phyloP scores from a whole-genome alignment of 2,888 invertebrate species.

The Heliconius aoede region DNA sequence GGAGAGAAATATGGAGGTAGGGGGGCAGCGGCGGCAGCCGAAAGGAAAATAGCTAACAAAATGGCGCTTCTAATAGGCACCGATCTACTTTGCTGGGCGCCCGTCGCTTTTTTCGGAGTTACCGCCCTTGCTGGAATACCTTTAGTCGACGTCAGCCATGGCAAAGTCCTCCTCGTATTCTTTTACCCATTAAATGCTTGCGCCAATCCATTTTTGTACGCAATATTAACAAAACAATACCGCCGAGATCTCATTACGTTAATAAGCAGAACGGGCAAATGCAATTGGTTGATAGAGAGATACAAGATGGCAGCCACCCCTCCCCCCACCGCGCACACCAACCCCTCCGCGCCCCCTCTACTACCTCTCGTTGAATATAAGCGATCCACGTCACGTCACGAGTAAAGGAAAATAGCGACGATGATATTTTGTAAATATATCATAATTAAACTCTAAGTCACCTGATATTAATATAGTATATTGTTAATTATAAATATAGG shows the following conservation, averaged over 20 bases:
- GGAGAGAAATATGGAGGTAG: no score
- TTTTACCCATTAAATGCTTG: conserved; percentile 96
- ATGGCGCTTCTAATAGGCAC: conserved; percentile 96
- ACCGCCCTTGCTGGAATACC: conserved; percentile 93
- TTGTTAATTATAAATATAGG: conserved; percentile 55
- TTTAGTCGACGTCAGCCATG: conserved; percentile 91
- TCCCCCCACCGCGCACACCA: conserved; percentile 74
- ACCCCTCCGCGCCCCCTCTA: conserved; percentile 68
- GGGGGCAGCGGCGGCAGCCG: no score
- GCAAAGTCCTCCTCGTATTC: conserved; percentile 92
- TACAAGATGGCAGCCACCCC: conserved; percentile 75
- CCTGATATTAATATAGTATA: conserved; percentile 65
- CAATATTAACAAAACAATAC: conserved; percentile 94
- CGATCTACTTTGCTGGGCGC: conserved; percentile 93
- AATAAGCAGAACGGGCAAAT: conserved; percentile 85
- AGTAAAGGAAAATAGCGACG: conserved; percentile 68
- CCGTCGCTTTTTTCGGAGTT: conserved; percentile 94
- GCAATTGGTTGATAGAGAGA: conserved; percentile 71
- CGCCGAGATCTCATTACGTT: conserved; percentile 88
- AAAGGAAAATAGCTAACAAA: conserved; percentile 93
- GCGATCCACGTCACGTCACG: conserved; percentile 67
- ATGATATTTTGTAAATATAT: conserved; percentile 59
- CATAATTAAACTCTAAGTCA: conserved; percentile 49
- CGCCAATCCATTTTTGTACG: conserved; percentile 96
- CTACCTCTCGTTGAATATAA: conserved; percentile 72